Conservation (phyloP, 2,888 invertebrate species). For the Blomia tropicalis region DNA sequence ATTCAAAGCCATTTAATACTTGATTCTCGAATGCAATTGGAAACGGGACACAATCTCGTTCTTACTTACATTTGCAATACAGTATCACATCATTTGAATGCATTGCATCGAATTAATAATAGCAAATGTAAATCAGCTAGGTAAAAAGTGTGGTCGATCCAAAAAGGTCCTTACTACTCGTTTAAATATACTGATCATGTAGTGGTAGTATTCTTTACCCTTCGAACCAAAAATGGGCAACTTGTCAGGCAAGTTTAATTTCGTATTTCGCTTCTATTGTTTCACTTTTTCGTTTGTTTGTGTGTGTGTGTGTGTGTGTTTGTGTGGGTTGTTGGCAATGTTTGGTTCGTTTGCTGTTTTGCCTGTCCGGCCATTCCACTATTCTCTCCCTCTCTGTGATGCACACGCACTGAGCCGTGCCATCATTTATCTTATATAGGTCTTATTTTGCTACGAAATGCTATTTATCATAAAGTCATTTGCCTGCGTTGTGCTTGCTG, state of each 20-base stretch:
- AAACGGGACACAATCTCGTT: no score
- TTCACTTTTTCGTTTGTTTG: neutral
- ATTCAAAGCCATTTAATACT: no score
- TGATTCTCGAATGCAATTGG: no score
- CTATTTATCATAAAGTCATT: slow-evolving; percentile 15
- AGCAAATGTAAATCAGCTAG: slow-evolving; percentile 15
- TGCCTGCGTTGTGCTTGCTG: slow-evolving; percentile 3
- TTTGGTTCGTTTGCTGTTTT: neutral
- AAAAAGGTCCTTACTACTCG: neutral
- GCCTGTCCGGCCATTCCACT: neutral
- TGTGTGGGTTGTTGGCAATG: neutral
- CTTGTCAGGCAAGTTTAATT: slow-evolving; percentile 11
- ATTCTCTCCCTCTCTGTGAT: neutral
- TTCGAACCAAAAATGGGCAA: no score
- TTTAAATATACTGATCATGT: no score
- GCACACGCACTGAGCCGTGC: slow-evolving; percentile 14
- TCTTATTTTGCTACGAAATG: slow-evolving; percentile 15
- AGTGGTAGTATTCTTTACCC: neutral
- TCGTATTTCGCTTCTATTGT: neutral
- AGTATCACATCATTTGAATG: no score
- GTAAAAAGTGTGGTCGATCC: no score
- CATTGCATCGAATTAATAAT: slow-evolving; percentile 6
- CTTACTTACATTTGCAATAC: no score
- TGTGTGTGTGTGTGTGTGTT: neutral
- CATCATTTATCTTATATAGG: slow-evolving; percentile 13